Conservation (phyloP, 2,797 vertebrate genomes). For the Eospalax fontanierii region DNA sequence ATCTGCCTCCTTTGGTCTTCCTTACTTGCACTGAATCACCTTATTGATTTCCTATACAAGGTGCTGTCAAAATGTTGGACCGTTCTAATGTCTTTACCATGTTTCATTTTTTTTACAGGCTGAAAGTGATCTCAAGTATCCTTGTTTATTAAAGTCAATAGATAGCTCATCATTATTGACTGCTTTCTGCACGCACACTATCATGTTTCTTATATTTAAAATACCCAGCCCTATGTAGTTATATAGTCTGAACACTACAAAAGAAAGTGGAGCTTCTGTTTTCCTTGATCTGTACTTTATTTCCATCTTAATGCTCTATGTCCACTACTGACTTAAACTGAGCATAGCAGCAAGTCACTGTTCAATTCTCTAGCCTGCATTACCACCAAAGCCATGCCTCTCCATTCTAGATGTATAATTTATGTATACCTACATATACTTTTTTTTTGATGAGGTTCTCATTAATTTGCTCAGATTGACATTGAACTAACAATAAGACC, state of each 20-base stretch:
- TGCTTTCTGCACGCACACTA: neutral
- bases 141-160: constrained; percentile 19
- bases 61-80: neutral
- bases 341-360: neutral
- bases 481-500: neutral
- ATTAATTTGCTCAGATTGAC: neutral
- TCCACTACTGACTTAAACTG: neutral
- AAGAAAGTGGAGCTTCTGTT: neutral
- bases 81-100: neutral
- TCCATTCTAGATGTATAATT: neutral
- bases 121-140: neutral
- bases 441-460: neutral
- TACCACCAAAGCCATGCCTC: neutral
- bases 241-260: neutral
- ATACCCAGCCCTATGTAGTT: neutral
- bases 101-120: neutral
- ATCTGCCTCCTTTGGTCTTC: neutral
- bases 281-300: neutral
- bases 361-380: neutral
- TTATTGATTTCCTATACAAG: constrained; percentile 2
- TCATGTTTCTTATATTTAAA: constrained; percentile 12
- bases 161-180: neutral
- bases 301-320: neutral
- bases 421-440: no score
- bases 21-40: neutral